Percentiles rank a stretch among this genome's conserved stretches.
Conservation (phyloP, 2,113 vertebrate species). For the Dasyprocta punctata region DNA sequence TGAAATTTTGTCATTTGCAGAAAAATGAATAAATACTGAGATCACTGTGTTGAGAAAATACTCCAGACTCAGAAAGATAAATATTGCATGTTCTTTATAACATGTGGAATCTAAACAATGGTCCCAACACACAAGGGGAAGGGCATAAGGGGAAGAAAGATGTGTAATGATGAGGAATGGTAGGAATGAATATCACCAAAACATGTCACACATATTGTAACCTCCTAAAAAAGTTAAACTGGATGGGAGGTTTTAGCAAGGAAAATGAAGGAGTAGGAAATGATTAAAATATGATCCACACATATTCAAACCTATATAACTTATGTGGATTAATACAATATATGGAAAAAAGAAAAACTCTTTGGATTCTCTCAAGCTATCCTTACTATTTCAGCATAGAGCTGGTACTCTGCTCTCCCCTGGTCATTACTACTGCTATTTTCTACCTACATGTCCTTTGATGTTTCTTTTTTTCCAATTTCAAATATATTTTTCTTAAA, state of each 20-base stretch:
- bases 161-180: background rate
- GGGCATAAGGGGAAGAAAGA: background rate
- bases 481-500: background rate
- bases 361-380: background rate
- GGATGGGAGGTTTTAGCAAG: background rate
- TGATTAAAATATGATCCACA: background rate
- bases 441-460: background rate
- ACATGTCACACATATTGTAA: background rate
- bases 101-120: background rate
- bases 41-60: background rate
- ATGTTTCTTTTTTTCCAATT: background rate
- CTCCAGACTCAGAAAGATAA: background rate
- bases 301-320: background rate
- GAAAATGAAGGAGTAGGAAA: background rate
- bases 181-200: background rate
- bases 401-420: background rate
- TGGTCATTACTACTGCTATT: background rate
- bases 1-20: background rate
- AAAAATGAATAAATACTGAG: background rate
- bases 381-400: background rate
- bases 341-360: background rate
- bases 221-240: background rate
- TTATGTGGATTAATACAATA: background rate
- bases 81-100: background rate
- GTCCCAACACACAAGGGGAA: background rate